These are phyloP conservation scores for Branchinecta lindahli DNA, from an alignment of 1,140 invertebrate species.

Conservation along the genomic window DNA sequence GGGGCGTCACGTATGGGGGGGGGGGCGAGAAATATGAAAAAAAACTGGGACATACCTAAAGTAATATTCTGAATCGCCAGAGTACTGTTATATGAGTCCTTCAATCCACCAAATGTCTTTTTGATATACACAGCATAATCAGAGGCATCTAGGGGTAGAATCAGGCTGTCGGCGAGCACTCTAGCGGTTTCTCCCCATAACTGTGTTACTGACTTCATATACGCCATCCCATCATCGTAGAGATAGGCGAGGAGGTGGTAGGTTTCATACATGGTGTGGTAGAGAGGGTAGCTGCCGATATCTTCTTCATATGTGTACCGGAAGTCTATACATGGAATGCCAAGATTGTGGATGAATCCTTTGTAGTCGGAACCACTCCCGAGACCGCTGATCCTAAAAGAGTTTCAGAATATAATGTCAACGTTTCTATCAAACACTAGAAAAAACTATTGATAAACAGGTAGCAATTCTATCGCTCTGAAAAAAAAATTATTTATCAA, in stretches of 20 bases:
- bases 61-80: background rate
- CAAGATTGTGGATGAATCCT: constrained; percentile 16
- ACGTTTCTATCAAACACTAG: too few relatives aligned
- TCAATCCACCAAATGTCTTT: background rate
- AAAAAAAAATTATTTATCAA: too few relatives aligned
- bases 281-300: constrained; percentile 25
- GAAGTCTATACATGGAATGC: constrained; percentile 15
- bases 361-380: constrained; percentile 19
- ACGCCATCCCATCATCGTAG: constrained; percentile 27
- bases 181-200: constrained; percentile 23
- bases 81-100: background rate
- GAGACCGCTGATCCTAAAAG: constrained; percentile 17
- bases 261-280: constrained; percentile 30
- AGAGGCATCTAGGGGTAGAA: background rate
- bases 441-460: too few relatives aligned
- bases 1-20: too few relatives aligned
- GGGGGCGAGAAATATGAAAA: too few relatives aligned
- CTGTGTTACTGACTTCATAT: constrained; percentile 21
- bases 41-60: constrained; percentile 2
- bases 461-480: too few relatives aligned
- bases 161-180: constrained; percentile 10
- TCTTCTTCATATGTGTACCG: constrained; percentile 20
- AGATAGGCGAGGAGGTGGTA: constrained; percentile 27
- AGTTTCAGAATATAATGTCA: background rate
- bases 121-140: background rate